Evolutionary conservation across 1,140 invertebrate genomes (phyloP), one percentile per base, ranked within the genome.

Genomic region (Metaphire vulgaris): DNA sequence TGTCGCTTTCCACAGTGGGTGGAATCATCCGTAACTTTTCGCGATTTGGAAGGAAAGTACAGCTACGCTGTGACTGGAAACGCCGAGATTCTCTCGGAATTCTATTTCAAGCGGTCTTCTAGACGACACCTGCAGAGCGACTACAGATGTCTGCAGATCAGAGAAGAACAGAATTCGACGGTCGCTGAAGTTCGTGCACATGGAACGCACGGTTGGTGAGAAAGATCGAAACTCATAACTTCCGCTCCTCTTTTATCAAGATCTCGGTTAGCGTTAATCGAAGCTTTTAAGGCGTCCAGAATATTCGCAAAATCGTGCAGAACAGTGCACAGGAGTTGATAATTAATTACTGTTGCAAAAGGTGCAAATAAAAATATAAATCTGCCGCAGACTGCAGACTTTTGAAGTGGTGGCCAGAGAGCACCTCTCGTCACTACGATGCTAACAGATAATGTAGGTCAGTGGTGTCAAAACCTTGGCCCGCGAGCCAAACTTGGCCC

Each of bases 1-100:
- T 76, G 74, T 21, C 66, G n/a, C 31, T 76, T 76, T 70, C 74
- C 74, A 30, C 30, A 76, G 21, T 76, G 74, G 74, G 30, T 76
- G 33, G 34, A 33, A 32, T n/a, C n/a, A n/a, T 76, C 67, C 15
- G 34, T 76, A 1, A 70, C 74, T 33, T 76, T 66, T 66, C 74
- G 74, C 34, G 74, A 76, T 68, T 33, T 76, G 30, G 74, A 69
- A 33, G 66, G 33, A 32, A 70, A 76, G 26, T 68, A 70, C 33
- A n/a, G 32, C 26, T 67, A 68, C 30, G 26, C 33, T 28, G 66
- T 70, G n/a, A 56, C 32, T 32, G 68, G 56, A 29, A 41, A 21
- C 28, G 34, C 56, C 28, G 33, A 32, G 30, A 76, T 66, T 2
- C 69, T 76, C 21, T 30, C 68, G 28, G 67, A 70, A 29, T 76